A percentile compares a stretch with the other conserved stretches of the same genome.
phyloP scores from a whole-genome alignment of 2,888 invertebrate genomes.

The Odontothrips loti region DNA sequence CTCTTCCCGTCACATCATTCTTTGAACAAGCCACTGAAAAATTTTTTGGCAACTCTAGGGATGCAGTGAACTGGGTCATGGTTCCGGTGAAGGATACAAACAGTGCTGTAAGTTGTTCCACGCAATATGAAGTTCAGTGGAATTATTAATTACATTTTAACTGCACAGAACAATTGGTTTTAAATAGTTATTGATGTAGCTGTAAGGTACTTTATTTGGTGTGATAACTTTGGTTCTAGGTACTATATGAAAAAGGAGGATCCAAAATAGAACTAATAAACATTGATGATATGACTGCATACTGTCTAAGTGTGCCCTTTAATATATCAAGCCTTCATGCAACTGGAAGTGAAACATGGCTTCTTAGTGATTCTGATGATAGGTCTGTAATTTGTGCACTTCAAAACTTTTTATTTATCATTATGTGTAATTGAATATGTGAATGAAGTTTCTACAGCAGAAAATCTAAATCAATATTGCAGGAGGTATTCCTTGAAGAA shows the following conservation, averaged over 20 bases:
- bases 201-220: background rate
- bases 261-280: slow-evolving; percentile 45
- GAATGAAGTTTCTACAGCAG: no score
- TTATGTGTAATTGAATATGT: background rate
- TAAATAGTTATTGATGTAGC: background rate
- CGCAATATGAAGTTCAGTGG: background rate
- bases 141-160: background rate
- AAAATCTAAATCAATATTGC: background rate
- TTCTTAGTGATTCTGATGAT: slow-evolving; percentile 43
- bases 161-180: no score
- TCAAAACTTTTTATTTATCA: background rate
- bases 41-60: slow-evolving; percentile 41
- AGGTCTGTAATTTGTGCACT: background rate
- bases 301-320: slow-evolving; percentile 45
- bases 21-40: slow-evolving; percentile 43
- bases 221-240: background rate
- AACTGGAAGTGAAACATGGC: slow-evolving; percentile 44
- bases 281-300: slow-evolving; percentile 42
- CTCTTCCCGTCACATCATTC: slow-evolving; percentile 42
- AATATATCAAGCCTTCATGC: slow-evolving; percentile 44
- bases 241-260: slow-evolving; percentile 41
- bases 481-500: slow-evolving; percentile 39
- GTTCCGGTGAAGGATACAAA: background rate
- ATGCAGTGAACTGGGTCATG: slow-evolving; percentile 32
- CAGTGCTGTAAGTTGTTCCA: background rate